Evolutionary conservation across 2,113 vertebrate species (phyloP), one percentile per base, ranked within the genome.

Genomic region (Progne subis): DNA sequence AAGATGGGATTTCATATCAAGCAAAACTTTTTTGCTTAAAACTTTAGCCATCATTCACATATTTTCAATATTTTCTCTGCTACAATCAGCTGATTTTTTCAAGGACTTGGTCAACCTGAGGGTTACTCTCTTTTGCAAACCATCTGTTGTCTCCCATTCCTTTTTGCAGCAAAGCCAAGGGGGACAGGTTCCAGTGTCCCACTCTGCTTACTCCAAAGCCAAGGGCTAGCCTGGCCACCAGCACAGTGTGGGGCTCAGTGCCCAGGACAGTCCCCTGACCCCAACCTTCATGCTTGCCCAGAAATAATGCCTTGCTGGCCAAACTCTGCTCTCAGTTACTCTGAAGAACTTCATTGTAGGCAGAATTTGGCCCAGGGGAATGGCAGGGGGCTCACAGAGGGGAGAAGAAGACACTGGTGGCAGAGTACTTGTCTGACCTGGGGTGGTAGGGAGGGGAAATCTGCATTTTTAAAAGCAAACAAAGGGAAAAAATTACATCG

Each of bases 1-100:
- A 78, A 96, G 90, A 88, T 82, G 94, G 96, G 91, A 57, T 92
- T 93, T 90, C 75, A 95, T 76, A 88, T 95, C 91, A 86, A 80
- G 68, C 83, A 95, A 94, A 92, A 44, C 31, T 56, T 44, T 74
- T 72, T 92, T 56, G 43, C 71, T 97, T 86, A 71, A 94, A 95
- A 88, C 41, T 83, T 78, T 69, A 50, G 68, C 80, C 56, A 94
- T 78, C 88, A 31, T 95, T 95, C 93, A 94, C 87, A 90, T 69
- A 79, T 24, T 93, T 95, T 41, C 59, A 86, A 15, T 80, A 88
- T 92, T 82, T 92, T 85, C 55, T 74, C 43, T 92, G 46, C 83
- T 88, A 65, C 74, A 76, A 87, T 70, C 57, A 60, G 71, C 57
- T 94, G 90, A 4, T 60, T 94, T 94, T 86, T 95, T 95, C 86